Evolutionary conservation across 2,797 vertebrate genomes (phyloP).

Genomic region (Typhlichthys subterraneus): DNA sequence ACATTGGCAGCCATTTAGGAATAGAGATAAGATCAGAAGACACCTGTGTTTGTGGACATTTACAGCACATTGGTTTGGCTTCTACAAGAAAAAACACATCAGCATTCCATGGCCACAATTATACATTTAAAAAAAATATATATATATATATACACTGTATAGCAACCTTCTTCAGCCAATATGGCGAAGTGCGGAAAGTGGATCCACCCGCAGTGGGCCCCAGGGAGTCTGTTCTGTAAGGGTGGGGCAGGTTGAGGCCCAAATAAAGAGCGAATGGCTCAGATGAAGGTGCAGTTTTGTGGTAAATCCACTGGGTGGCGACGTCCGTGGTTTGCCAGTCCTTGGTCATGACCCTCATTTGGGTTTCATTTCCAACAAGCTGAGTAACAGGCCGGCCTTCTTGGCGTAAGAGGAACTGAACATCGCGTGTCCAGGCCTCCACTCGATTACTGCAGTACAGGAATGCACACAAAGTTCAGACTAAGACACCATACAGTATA

Average conservation of each 20-base stretch:
- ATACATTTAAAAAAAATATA: too few relatives aligned
- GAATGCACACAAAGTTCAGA: background rate
- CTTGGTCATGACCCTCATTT: slow-evolving; percentile 79
- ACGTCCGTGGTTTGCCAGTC: slow-evolving; percentile 89
- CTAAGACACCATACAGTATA: background rate
- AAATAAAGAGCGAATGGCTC: slow-evolving; percentile 91
- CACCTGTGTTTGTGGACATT: slow-evolving; percentile 73
- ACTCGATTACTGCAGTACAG: slow-evolving; percentile 86
- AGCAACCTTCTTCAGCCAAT: slow-evolving; percentile 89
- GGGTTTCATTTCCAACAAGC: slow-evolving; percentile 79
- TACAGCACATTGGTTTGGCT: background rate
- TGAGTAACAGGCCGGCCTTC: slow-evolving; percentile 87
- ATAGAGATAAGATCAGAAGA: slow-evolving; percentile 80
- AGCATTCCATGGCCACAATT: background rate
- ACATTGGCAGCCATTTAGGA: slow-evolving; percentile 87
- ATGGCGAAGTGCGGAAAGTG: slow-evolving; percentile 91
- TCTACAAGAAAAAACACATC: background rate
- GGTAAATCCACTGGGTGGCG: slow-evolving; percentile 84
- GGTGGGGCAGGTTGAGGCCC: slow-evolving; percentile 94
- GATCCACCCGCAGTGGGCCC: slow-evolving; percentile 91
- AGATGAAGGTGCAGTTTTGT: slow-evolving; percentile 64
- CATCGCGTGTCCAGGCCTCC: slow-evolving; percentile 95
- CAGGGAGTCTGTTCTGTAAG: slow-evolving; percentile 85
- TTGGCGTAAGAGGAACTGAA: slow-evolving; percentile 87
- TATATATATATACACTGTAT: slow-evolving; percentile 20